Evolutionary conservation across 53 echinoderm and acorn worm genomes (phyloP).

Genomic region (Henricia sp.): DNA sequence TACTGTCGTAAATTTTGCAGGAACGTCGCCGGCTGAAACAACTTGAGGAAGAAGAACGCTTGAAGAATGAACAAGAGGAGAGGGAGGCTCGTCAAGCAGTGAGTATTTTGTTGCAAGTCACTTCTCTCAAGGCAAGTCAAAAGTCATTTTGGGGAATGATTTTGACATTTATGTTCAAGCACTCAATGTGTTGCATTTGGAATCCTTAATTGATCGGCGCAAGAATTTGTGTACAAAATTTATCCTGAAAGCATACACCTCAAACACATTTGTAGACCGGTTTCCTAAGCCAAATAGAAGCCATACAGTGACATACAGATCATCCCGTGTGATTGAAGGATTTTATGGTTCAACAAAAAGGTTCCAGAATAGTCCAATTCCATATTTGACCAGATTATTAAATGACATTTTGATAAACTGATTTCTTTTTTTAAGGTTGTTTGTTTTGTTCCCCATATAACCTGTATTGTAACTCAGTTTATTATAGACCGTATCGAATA

Average conservation of each 20-base stretch:
- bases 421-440: too few relatives aligned
- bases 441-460: too few relatives aligned
- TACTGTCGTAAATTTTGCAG: neutral
- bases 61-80: constrained; percentile 41
- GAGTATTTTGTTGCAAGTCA: neutral
- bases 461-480: too few relatives aligned
- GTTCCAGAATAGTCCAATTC: too few relatives aligned
- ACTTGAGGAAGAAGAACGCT: constrained; percentile 41
- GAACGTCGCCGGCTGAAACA: constrained; percentile 56
- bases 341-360: too few relatives aligned
- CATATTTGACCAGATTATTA: too few relatives aligned
- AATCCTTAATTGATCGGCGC: neutral
- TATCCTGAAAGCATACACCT: neutral
- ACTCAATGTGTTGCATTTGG: neutral
- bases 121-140: neutral
- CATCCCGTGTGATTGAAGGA: too few relatives aligned
- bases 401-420: too few relatives aligned
- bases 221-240: neutral
- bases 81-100: constrained; percentile 51
- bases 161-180: neutral
- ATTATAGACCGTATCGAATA: too few relatives aligned
- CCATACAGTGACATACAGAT: too few relatives aligned
- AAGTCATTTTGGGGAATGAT: neutral
- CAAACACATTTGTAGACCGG: too few relatives aligned
- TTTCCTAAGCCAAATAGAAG: too few relatives aligned